Evolutionary conservation across 64 coral and sea anemone genomes (phyloP).

Genomic region (Montipora efflorescens): DNA sequence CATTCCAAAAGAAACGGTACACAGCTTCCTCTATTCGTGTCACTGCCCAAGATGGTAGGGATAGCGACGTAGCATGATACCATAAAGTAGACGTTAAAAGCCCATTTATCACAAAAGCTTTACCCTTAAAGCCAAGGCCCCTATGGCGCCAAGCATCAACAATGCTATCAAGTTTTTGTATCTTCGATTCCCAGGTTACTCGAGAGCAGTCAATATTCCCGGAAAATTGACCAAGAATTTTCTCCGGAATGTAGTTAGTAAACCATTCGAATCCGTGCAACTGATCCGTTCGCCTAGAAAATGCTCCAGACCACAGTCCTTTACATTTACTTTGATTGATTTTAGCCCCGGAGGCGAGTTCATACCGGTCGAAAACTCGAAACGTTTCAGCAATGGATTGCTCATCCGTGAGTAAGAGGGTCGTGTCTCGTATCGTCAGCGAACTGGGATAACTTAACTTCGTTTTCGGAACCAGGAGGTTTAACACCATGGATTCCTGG

Average conservation of each 20-base stretch:
- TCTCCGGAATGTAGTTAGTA: not conserved
- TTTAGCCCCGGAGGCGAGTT: slow-evolving; percentile 47
- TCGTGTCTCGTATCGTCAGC: slow-evolving; percentile 66
- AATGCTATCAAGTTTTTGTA: too few relatives aligned
- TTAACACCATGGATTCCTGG: not conserved
- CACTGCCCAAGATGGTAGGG: too few relatives aligned
- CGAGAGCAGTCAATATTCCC: not conserved
- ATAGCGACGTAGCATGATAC: too few relatives aligned
- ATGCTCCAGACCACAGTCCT: not conserved
- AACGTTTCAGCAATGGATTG: slow-evolving; percentile 16
- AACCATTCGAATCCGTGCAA: not conserved
- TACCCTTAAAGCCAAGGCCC: too few relatives aligned
- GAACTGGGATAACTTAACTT: slow-evolving; percentile 3
- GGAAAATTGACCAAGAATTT: not conserved
- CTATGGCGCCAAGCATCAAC: too few relatives aligned
- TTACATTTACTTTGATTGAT: slow-evolving; percentile 55
- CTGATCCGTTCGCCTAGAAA: not conserved
- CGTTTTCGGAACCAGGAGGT: not conserved
- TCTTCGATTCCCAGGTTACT: too few relatives aligned
- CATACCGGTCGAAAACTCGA: not conserved
- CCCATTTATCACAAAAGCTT: too few relatives aligned
- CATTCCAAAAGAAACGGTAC: too few relatives aligned
- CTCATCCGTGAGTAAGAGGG: not conserved
- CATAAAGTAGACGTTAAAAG: too few relatives aligned
- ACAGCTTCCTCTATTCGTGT: too few relatives aligned